A percentile compares a stretch with the other conserved stretches of the same genome.
Conservation (phyloP, 2,797 vertebrate species). For the Heterohyrax brucei region DNA sequence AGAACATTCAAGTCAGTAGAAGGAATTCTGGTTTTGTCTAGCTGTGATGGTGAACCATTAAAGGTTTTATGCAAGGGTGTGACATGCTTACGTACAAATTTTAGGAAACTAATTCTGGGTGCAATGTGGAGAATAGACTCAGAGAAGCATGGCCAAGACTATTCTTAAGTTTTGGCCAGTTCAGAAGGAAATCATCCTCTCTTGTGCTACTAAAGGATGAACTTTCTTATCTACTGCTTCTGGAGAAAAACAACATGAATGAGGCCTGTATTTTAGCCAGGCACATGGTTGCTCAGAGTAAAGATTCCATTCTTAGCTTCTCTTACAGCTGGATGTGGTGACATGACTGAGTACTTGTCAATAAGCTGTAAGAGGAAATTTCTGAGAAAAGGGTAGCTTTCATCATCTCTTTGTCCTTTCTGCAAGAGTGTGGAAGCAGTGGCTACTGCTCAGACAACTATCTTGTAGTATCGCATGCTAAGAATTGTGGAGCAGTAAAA, state of each 20-base stretch:
- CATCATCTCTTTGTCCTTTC: not conserved
- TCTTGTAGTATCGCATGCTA: not conserved
- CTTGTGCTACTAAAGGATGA: too few species aligned
- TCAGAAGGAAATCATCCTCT: too few species aligned
- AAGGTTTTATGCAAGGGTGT: not conserved
- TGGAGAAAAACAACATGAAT: too few species aligned
- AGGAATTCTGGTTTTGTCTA: not conserved
- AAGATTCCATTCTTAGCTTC: not conserved
- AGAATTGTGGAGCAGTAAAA: not conserved
- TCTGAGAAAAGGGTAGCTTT: not conserved
- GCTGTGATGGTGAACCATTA: not conserved
- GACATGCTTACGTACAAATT: not conserved
- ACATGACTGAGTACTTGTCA: not conserved
- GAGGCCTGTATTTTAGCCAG: not conserved
- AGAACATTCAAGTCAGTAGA: not conserved
- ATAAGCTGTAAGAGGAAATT: not conserved
- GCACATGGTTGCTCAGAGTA: not conserved
- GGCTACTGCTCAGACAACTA: not conserved
- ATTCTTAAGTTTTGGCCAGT: too few species aligned
- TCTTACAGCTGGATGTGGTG: not conserved
- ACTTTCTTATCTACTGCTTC: too few species aligned
- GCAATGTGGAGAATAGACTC: not conserved
- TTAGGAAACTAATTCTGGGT: not conserved
- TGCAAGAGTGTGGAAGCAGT: not conserved
- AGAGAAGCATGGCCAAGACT: not conserved